Evolutionary conservation across 2,888 invertebrate species (phyloP).

Genomic region (Brassicogethes aeneus): DNA sequence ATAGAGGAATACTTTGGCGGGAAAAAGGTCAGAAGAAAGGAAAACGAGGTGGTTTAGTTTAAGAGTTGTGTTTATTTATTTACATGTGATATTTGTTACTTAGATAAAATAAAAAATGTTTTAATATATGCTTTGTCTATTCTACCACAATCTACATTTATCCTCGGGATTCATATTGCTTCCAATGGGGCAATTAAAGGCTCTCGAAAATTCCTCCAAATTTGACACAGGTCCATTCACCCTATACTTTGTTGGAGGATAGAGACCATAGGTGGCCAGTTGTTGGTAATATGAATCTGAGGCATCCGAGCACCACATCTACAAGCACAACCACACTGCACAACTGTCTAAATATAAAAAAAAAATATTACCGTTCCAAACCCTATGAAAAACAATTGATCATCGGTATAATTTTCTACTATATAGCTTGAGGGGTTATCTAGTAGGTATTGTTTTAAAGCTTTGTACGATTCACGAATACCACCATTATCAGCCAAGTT

Average conservation of each 20-base stretch:
- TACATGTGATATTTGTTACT: too few species aligned
- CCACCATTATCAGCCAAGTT: constrained; percentile 42
- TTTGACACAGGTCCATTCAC: constrained; percentile 38
- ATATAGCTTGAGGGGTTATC: constrained; percentile 5
- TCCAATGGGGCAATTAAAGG: constrained; percentile 33
- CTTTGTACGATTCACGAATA: constrained; percentile 31
- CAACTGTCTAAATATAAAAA: too few species aligned
- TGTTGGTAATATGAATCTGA: constrained; percentile 23
- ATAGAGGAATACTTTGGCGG: constrained; percentile 32
- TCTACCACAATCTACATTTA: constrained; percentile 37
- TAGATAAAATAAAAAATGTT: too few species aligned
- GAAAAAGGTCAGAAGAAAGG: too few species aligned
- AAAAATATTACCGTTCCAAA: constrained; percentile 33
- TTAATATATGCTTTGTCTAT: too few species aligned
- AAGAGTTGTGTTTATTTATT: too few species aligned
- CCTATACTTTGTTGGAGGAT: constrained; percentile 32
- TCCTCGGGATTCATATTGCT: constrained; percentile 35
- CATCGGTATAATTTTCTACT: constrained; percentile 24
- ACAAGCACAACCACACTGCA: constrained; percentile 12
- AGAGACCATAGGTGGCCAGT: constrained; percentile 17
- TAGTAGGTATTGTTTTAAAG: constrained; percentile 24
- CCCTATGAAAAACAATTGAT: constrained; percentile 38
- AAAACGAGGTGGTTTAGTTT: constrained; percentile 2
- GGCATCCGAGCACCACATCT: constrained; percentile 37
- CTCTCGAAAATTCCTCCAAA: constrained; percentile 35